Conservation (phyloP, 2,797 vertebrate genomes). For the Anolis apletophallus region DNA sequence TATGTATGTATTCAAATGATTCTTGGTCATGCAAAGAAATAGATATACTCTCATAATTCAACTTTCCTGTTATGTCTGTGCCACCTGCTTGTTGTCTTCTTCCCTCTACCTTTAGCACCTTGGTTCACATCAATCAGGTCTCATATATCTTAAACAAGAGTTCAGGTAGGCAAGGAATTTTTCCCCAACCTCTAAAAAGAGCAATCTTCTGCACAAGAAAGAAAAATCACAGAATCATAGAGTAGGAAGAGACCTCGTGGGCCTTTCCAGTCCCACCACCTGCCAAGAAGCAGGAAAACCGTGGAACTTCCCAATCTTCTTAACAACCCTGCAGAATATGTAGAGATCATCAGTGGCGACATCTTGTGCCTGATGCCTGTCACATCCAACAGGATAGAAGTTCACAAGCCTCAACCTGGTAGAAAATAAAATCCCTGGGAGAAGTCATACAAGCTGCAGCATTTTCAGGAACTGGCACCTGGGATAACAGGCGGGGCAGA, state of each 20-base stretch:
- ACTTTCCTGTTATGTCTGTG: not conserved
- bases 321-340: not conserved
- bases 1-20: not conserved
- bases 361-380: not conserved
- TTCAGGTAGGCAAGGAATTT: not conserved
- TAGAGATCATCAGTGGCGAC: not conserved
- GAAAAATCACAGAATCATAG: too few species aligned
- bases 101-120: not conserved
- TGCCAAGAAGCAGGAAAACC: not conserved
- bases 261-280: too few species aligned
- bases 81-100: not conserved
- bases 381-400: not conserved
- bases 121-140: not conserved
- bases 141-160: not conserved
- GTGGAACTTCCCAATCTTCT: not conserved
- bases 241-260: too few species aligned
- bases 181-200: not conserved
- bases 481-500: not conserved
- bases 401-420: conserved; percentile 9
- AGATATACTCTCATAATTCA: not conserved
- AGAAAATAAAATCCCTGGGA: not conserved
- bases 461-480: conserved; percentile 17
- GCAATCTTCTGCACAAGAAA: not conserved
- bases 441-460: not conserved
- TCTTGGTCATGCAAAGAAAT: not conserved